Evolutionary conservation across 1,140 invertebrate species (phyloP).

Genomic region (Onthophagus taurus): DNA sequence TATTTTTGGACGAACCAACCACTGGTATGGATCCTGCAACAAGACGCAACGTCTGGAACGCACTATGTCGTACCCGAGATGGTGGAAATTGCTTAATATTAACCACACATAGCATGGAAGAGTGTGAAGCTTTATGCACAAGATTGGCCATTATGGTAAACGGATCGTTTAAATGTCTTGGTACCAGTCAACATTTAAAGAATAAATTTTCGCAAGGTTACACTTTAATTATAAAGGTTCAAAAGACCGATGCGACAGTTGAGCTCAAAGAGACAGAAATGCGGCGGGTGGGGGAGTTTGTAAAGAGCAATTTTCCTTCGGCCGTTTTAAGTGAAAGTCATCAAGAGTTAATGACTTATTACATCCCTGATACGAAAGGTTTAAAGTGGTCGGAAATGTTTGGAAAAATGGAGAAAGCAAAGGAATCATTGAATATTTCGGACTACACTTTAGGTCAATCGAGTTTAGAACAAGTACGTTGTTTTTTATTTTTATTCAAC

Average conservation of each 20-base stretch:
- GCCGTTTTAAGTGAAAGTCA: conserved; percentile 53
- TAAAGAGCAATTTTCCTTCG: conserved; percentile 33
- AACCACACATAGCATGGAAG: conserved; percentile 74
- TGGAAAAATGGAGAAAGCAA: conserved; percentile 18
- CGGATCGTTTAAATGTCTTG: conserved; percentile 63
- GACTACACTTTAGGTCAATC: conserved; percentile 21
- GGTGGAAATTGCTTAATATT: conserved; percentile 60
- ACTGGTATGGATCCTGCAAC: conserved; percentile 77
- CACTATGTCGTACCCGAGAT: conserved; percentile 48
- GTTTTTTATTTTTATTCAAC: no score
- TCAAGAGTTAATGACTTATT: conserved; percentile 62
- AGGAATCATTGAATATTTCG: conserved; percentile 16
- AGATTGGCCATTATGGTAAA: conserved; percentile 81
- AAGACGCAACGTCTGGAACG: conserved; percentile 66
- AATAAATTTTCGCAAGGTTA: conserved; percentile 50
- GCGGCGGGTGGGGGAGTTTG: conserved; percentile 34
- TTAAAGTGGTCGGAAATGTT: conserved; percentile 20
- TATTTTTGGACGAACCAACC: conserved; percentile 80
- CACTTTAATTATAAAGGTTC: conserved; percentile 32
- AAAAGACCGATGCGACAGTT: conserved; percentile 14
- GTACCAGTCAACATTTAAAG: conserved; percentile 57
- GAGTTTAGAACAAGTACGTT: conserved; percentile 22
- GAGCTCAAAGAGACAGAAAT: conserved; percentile 18
- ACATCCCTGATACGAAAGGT: conserved; percentile 41
- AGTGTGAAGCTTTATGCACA: conserved; percentile 78